phyloP scores from a whole-genome alignment of 2,888 invertebrate species.

The Andrena flavipes region DNA sequence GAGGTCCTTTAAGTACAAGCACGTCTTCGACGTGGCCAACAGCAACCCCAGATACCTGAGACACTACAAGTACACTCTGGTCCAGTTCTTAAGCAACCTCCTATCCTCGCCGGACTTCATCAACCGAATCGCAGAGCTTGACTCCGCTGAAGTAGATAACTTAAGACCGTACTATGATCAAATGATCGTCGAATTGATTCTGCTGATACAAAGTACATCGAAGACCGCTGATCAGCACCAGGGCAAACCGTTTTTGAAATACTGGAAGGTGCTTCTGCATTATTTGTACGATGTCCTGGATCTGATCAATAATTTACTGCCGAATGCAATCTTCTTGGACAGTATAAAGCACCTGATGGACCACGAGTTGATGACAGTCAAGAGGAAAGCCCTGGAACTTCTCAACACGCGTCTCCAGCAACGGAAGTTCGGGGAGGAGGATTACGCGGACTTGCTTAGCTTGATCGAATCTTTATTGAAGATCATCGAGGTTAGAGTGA shows the following conservation, averaged over 20 bases:
- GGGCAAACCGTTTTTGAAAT: constrained; percentile 88
- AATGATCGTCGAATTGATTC: constrained; percentile 89
- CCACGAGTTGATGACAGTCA: constrained; percentile 90
- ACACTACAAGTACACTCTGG: constrained; percentile 93
- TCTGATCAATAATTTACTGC: constrained; percentile 92
- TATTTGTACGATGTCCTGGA: constrained; percentile 89
- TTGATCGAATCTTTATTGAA: constrained; percentile 88
- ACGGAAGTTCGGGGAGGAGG: constrained; percentile 86
- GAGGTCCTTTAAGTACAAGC: constrained; percentile 74
- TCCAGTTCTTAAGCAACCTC: constrained; percentile 90
- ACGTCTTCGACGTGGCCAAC: constrained; percentile 88
- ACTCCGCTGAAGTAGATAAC: constrained; percentile 84
- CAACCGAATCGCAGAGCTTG: constrained; percentile 87
- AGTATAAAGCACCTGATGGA: constrained; percentile 91
- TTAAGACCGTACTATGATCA: constrained; percentile 89
- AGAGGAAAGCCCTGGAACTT: constrained; percentile 93
- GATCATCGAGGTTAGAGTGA: constrained; percentile 86
- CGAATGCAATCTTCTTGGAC: constrained; percentile 91
- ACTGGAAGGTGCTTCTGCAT: constrained; percentile 93
- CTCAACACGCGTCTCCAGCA: constrained; percentile 93
- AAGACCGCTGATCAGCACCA: constrained; percentile 88
- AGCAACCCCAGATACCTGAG: constrained; percentile 91
- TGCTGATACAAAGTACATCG: constrained; percentile 89
- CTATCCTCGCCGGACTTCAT: constrained; percentile 90
- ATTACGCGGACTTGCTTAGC: constrained; percentile 86